Percentiles rank a stretch among this genome's conserved stretches.
These are phyloP conservation scores for Platycheirus rosarum DNA, from an alignment of 2,888 invertebrate species.

Conservation along the genomic window DNA sequence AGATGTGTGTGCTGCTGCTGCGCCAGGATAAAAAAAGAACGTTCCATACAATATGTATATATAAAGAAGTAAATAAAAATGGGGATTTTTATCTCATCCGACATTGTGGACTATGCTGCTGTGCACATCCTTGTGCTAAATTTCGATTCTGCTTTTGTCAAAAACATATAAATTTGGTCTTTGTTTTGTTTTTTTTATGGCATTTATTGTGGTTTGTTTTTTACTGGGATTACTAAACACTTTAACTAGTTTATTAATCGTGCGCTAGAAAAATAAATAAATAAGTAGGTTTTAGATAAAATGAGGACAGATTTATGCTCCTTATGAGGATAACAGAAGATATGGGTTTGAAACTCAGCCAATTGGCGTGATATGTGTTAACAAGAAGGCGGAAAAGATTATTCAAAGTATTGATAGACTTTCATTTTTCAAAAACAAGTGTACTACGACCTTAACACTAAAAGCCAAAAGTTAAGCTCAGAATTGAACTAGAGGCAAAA, in stretches of 20 bases:
- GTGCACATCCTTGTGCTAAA: constrained; percentile 56
- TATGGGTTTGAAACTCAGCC: too few species aligned
- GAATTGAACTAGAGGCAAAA: too few species aligned
- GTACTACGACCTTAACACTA: too few species aligned
- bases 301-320: too few species aligned
- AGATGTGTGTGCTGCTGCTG: constrained; percentile 22
- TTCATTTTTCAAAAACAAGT: too few species aligned
- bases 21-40: constrained; percentile 11
- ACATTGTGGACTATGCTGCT: background rate
- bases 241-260: background rate
- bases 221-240: constrained; percentile 11
- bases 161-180: constrained; percentile 22
- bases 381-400: too few species aligned
- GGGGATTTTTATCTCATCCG: constrained; percentile 36
- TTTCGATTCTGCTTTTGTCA: constrained; percentile 55
- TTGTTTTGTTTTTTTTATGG: constrained; percentile 1
- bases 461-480: too few species aligned
- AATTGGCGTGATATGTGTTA: too few species aligned
- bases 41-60: background rate
- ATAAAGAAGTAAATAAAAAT: constrained; percentile 32
- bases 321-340: too few species aligned
- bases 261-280: background rate
- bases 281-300: background rate
- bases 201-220: constrained; percentile 7
- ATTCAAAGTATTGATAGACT: too few species aligned